Evolutionary conservation across 2,113 vertebrate species (phyloP).

Genomic region (Cephalopterus ornatus): DNA sequence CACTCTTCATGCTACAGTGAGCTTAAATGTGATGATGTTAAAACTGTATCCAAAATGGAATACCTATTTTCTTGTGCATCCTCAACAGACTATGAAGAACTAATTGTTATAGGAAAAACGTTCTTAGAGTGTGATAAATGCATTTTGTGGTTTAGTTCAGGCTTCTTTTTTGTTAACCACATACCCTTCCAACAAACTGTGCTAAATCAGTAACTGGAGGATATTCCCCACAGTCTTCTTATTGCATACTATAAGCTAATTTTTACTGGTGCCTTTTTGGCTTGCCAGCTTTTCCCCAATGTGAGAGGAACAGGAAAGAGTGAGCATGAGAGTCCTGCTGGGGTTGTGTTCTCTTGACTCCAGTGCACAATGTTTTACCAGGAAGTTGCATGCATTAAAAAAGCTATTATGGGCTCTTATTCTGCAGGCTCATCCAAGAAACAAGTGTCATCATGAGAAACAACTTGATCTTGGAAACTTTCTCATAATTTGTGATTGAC

Average conservation of each 20-base stretch:
- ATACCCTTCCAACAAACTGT: not conserved
- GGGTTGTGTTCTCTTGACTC: not conserved
- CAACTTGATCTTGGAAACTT: not conserved
- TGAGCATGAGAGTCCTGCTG: not conserved
- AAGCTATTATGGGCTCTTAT: not conserved
- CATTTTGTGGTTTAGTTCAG: not conserved
- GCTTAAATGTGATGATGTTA: not conserved
- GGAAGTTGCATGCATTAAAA: not conserved
- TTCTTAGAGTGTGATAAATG: not conserved
- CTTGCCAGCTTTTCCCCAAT: not conserved
- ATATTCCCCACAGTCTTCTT: not conserved
- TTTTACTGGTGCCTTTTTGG: not conserved
- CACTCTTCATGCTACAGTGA: not conserved
- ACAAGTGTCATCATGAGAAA: not conserved
- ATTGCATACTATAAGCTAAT: not conserved
- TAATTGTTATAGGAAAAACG: not conserved
- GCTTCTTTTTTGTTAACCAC: not conserved
- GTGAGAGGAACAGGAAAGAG: not conserved
- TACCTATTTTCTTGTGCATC: not conserved
- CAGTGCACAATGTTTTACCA: not conserved
- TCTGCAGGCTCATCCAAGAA: not conserved
- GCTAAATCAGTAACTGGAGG: not conserved
- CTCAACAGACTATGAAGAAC: not conserved
- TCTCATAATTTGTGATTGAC: not conserved
- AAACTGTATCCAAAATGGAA: not conserved